Conservation (phyloP, 2,113 vertebrate species). For the Pterocles orientalis region DNA sequence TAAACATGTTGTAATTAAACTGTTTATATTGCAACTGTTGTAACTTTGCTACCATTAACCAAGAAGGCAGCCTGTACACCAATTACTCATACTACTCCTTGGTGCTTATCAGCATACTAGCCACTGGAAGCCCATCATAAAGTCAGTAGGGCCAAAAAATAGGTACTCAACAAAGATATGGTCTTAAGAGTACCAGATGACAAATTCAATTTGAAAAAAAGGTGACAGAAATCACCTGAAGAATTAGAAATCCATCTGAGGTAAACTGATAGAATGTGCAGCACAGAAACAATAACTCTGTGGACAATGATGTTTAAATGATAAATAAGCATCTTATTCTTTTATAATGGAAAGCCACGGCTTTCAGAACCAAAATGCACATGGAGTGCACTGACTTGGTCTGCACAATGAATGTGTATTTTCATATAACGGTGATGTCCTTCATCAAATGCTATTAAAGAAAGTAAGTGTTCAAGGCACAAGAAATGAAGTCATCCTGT, state of each 20-base stretch:
- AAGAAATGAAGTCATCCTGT: not conserved
- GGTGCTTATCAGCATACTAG: not conserved
- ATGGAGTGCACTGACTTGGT: not conserved
- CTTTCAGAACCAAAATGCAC: not conserved
- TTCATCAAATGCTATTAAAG: not conserved
- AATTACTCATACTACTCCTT: not conserved
- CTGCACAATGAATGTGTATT: not conserved
- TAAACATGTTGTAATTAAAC: not conserved
- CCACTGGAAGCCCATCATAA: not conserved
- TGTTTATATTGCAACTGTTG: not conserved
- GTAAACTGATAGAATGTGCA: not conserved
- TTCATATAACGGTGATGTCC: not conserved
- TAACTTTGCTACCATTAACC: not conserved
- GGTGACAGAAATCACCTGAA: not conserved
- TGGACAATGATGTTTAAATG: not conserved
- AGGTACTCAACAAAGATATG: not conserved
- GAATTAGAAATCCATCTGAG: not conserved
- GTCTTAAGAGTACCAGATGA: not conserved
- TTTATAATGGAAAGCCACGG: not conserved
- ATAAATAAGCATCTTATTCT: not conserved
- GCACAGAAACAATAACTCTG: not conserved
- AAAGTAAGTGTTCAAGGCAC: not conserved
- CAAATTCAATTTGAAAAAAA: not conserved
- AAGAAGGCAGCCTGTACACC: not conserved
- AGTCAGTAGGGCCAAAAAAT: not conserved